A percentile compares a stretch with the other conserved stretches of the same genome.
These are phyloP conservation scores for Eristalis pertinax DNA, from an alignment of 2,888 invertebrate species.

Conservation along the genomic window DNA sequence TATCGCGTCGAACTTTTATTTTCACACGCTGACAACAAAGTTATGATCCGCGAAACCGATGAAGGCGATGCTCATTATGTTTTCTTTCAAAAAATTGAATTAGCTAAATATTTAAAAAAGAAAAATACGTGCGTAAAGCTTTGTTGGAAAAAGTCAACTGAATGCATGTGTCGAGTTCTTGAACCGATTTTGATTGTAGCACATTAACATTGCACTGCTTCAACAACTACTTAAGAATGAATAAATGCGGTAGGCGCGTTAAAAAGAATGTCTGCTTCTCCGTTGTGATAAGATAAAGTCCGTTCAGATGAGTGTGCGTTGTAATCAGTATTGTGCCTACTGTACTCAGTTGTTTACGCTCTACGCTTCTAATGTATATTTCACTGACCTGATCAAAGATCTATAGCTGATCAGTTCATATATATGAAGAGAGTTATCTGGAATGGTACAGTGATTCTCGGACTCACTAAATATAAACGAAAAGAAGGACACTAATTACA, in stretches of 20 bases:
- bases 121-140: slow-evolving; percentile 20
- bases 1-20: slow-evolving; percentile 17
- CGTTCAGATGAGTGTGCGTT: slow-evolving; percentile 13
- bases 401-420: neutral
- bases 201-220: slow-evolving; percentile 8
- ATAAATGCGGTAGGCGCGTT: slow-evolving; percentile 2
- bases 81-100: slow-evolving; percentile 25
- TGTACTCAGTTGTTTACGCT: slow-evolving; percentile 27
- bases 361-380: neutral
- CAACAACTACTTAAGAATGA: neutral
- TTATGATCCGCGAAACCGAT: slow-evolving; percentile 72
- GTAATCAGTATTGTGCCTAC: slow-evolving; percentile 30
- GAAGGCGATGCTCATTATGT: slow-evolving; percentile 69
- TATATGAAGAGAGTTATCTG: neutral
- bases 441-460: neutral
- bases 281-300: slow-evolving; percentile 36
- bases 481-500: neutral
- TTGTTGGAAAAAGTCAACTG: slow-evolving; percentile 20
- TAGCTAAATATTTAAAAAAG: neutral
- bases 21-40: slow-evolving; percentile 71
- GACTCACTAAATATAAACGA: neutral
- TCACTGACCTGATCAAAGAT: slow-evolving; percentile 9
- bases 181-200: slow-evolving; percentile 4
- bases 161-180: slow-evolving; percentile 25
- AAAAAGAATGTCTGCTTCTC: slow-evolving; percentile 11